A percentile compares a stretch with the other conserved stretches of the same genome.
These are phyloP conservation scores for Peromyscus attwateri DNA, from an alignment of 2,797 vertebrate genomes.

Conservation along the genomic window DNA sequence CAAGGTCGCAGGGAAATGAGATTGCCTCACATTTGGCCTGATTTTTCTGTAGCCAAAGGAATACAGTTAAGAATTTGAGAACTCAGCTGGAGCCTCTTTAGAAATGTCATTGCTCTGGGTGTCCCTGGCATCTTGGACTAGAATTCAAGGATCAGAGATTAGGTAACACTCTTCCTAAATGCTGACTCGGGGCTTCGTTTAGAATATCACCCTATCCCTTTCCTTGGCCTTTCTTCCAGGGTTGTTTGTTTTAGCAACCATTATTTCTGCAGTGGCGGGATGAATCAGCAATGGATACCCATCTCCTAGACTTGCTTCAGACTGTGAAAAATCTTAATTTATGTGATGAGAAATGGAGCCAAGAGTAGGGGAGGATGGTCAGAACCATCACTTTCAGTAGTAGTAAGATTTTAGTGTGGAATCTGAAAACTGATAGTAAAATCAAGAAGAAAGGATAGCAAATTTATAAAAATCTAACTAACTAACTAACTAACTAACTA, in stretches of 20 bases:
- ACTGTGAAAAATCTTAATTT: slow-evolving; percentile 21
- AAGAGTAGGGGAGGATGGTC: background rate
- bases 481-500: background rate
- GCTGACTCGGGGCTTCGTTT: background rate
- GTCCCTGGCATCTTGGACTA: background rate
- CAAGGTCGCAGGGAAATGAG: background rate
- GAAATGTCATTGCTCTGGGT: slow-evolving; percentile 28
- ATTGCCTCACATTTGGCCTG: slow-evolving; percentile 42
- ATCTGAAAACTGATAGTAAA: background rate
- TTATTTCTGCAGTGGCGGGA: background rate
- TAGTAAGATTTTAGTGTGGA: background rate
- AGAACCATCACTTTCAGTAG: background rate
- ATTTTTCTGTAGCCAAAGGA: slow-evolving; percentile 46
- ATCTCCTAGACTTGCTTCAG: slow-evolving; percentile 40
- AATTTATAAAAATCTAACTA: background rate
- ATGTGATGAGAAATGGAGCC: background rate
- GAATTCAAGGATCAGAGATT: background rate
- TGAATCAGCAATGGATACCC: background rate
- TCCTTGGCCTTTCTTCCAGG: slow-evolving; percentile 12
- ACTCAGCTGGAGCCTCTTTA: background rate
- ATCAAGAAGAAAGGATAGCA: slow-evolving; percentile 1
- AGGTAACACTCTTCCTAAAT: background rate
- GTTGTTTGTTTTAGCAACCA: slow-evolving; percentile 1
- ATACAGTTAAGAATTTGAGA: slow-evolving; percentile 48
- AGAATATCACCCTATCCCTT: slow-evolving; percentile 15